Evolutionary conservation across 2,888 invertebrate genomes (phyloP).

Genomic region (Apoderus coryli): DNA sequence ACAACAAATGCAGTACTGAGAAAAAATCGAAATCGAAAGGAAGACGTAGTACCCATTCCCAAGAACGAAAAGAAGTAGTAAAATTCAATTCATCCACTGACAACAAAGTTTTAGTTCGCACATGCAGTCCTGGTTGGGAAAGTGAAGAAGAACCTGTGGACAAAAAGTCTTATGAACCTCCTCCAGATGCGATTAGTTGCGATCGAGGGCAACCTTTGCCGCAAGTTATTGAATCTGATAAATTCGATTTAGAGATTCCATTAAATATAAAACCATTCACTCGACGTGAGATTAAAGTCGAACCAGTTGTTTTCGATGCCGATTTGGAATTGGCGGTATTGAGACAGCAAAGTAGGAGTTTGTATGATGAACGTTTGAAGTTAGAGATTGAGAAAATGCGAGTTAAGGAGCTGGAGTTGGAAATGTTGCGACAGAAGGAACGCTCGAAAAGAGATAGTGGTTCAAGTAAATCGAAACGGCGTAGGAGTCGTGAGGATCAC

Average conservation of each 20-base stretch:
- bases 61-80: too few relatives aligned
- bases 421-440: conserved; percentile 7
- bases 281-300: conserved; percentile 15
- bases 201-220: too few relatives aligned
- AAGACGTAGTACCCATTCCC: too few relatives aligned
- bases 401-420: conserved; percentile 17
- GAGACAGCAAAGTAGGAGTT: conserved; percentile 11
- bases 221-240: too few relatives aligned
- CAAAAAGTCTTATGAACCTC: too few relatives aligned
- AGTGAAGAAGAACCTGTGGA: conserved; percentile 24
- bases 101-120: too few relatives aligned
- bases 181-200: too few relatives aligned
- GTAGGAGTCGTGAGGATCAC: background rate
- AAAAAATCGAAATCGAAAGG: conserved; percentile 11
- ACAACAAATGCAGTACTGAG: conserved; percentile 14
- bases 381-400: conserved; percentile 18
- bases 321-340: conserved; percentile 15
- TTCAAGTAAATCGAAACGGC: conserved; percentile 4
- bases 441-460: background rate
- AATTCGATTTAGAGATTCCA: conserved; percentile 20
- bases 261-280: conserved; percentile 21
- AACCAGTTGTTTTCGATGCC: conserved; percentile 12
- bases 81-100: too few relatives aligned
- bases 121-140: too few relatives aligned
- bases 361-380: conserved; percentile 16